phyloP scores from a whole-genome alignment of 1,140 invertebrate genomes.

The Tenebrio molitor region DNA sequence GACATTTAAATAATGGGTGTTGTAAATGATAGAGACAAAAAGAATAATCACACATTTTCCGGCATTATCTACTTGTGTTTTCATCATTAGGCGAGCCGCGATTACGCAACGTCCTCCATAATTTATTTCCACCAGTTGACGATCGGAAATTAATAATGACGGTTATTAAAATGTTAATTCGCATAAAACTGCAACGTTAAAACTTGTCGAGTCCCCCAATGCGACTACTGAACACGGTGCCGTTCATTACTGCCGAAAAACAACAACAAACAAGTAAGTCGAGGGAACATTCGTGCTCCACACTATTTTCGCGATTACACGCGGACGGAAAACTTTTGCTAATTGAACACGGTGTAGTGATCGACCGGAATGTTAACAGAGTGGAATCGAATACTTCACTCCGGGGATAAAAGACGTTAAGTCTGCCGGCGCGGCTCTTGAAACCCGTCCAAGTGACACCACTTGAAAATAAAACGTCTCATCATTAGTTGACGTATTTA shows the following conservation, averaged over 20 bases:
- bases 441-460: constrained; percentile 47
- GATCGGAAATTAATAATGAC: constrained; percentile 13
- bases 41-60: constrained; percentile 26
- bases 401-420: constrained; percentile 34
- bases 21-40: constrained; percentile 33
- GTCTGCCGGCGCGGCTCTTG: constrained; percentile 17
- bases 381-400: constrained; percentile 23
- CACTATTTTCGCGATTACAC: constrained; percentile 25
- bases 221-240: background rate
- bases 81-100: background rate
- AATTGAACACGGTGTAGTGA: constrained; percentile 45
- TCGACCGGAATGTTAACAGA: constrained; percentile 45
- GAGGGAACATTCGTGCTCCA: constrained; percentile 35
- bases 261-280: constrained; percentile 30
- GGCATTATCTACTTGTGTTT: constrained; percentile 3
- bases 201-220: background rate
- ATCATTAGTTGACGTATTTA: constrained; percentile 49
- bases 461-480: constrained; percentile 48
- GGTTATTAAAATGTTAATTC: constrained; percentile 14
- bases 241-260: constrained; percentile 1
- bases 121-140: background rate
- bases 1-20: constrained; percentile 40
- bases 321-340: constrained; percentile 30
- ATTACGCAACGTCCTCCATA: constrained; percentile 9
- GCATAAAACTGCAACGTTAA: background rate